Evolutionary conservation across 1,140 invertebrate genomes (phyloP).

Genomic region (Ruditapes philippinarum): DNA sequence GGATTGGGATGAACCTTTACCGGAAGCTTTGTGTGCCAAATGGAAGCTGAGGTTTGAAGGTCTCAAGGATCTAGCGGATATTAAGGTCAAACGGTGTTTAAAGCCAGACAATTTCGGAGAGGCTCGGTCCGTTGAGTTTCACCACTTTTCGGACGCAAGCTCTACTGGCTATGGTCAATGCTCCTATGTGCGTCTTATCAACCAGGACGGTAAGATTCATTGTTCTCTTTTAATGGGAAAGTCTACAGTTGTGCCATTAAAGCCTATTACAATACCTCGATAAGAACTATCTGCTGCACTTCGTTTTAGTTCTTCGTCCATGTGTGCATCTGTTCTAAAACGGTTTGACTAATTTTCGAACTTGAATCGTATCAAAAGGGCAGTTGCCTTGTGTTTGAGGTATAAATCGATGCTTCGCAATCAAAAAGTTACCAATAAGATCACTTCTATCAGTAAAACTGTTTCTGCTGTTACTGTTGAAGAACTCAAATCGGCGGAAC

Average conservation of each 20-base stretch:
- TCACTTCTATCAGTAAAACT: background rate
- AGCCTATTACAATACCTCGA: conserved; percentile 69
- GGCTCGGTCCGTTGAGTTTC: background rate
- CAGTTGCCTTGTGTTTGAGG: conserved; percentile 18
- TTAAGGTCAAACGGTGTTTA: too few species aligned
- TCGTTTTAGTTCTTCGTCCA: background rate
- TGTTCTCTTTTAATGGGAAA: conserved; percentile 70
- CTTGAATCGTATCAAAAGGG: conserved; percentile 14
- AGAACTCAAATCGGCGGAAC: background rate
- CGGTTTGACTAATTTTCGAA: conserved; percentile 1
- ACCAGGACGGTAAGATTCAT: conserved; percentile 52
- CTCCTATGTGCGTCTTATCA: conserved; percentile 55
- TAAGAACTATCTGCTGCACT: conserved; percentile 72
- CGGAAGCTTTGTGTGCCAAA: too few species aligned
- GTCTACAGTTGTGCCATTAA: conserved; percentile 69
- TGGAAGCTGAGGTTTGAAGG: too few species aligned
- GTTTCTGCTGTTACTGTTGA: background rate
- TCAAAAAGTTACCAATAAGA: background rate
- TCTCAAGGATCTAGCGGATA: too few species aligned
- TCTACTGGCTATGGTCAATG: too few species aligned
- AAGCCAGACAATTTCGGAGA: too few species aligned
- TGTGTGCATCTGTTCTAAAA: background rate
- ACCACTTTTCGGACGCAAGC: conserved; percentile 70
- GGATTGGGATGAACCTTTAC: too few species aligned
- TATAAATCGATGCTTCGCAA: background rate